phyloP scores from a whole-genome alignment of 2,797 vertebrate genomes.

The Ceryle rudis region DNA sequence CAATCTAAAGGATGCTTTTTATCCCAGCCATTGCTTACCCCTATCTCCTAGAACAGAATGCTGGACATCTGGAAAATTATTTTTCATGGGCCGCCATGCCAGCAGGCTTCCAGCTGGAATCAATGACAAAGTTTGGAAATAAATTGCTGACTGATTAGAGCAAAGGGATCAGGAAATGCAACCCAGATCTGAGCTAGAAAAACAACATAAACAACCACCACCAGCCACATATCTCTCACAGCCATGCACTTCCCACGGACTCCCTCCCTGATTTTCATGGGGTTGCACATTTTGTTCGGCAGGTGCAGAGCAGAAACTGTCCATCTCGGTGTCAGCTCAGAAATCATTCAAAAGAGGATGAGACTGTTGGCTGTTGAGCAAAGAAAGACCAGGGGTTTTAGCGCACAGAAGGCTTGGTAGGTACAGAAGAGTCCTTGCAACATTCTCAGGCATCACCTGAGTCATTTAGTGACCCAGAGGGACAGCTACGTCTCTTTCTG shows the following conservation, averaged over 20 bases:
- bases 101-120: not conserved
- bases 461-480: not conserved
- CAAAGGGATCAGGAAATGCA: not conserved
- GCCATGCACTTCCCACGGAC: not conserved
- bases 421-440: not conserved
- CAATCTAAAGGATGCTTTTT: not conserved
- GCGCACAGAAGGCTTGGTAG: not conserved
- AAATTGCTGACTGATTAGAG: not conserved
- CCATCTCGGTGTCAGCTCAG: not conserved
- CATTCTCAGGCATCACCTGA: not conserved
- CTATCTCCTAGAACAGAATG: not conserved
- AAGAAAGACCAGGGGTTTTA: not conserved
- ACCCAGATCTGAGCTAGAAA: not conserved
- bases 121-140: not conserved
- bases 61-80: not conserved
- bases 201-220: not conserved
- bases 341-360: not conserved
- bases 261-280: not conserved
- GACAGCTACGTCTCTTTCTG: not conserved
- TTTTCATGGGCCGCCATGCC: not conserved
- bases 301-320: not conserved
- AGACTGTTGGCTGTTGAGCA: not conserved
- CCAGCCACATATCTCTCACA: not conserved
- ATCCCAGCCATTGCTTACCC: not conserved
- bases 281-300: not conserved